Conservation (phyloP, 1,140 invertebrate genomes). For the Dendrolimus kikuchii region DNA sequence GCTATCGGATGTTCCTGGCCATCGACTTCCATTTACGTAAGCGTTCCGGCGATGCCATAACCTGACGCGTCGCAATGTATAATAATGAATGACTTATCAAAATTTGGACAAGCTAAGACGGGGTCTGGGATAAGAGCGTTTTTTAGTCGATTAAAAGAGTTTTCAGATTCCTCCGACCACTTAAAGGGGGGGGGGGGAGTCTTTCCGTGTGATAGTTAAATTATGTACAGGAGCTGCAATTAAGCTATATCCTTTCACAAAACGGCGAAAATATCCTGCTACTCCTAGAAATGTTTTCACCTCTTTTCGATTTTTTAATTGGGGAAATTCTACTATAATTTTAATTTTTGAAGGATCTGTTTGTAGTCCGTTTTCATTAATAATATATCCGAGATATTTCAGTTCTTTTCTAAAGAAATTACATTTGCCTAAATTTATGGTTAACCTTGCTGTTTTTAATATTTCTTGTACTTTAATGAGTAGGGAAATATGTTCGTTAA, state of each 20-base stretch:
- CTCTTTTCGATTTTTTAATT: constrained; percentile 40
- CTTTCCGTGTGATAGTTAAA: constrained; percentile 38
- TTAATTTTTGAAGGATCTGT: constrained; percentile 53
- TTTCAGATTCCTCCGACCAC: constrained; percentile 22
- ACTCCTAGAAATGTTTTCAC: constrained; percentile 49
- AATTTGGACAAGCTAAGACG: constrained; percentile 40
- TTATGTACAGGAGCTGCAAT: constrained; percentile 45
- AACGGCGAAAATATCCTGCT: constrained; percentile 58
- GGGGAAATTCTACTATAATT: constrained; percentile 47
- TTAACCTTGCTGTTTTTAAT: constrained; percentile 27
- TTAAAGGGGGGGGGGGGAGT: constrained; percentile 17
- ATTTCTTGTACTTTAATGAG: constrained; percentile 25
- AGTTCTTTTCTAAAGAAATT: constrained; percentile 21
- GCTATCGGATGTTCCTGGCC: constrained; percentile 29
- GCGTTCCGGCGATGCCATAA: constrained; percentile 35
- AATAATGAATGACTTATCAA: constrained; percentile 28
- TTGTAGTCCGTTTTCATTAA: constrained; percentile 37
- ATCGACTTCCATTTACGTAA: constrained; percentile 31
- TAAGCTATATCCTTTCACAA: constrained; percentile 45
- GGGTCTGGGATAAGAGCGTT: constrained; percentile 31
- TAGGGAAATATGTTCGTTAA: constrained; percentile 33
- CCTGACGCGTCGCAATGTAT: constrained; percentile 47
- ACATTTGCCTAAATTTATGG: constrained; percentile 29
- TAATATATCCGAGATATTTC: constrained; percentile 38
- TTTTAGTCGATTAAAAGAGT: constrained; percentile 34